Evolutionary conservation across 1,140 invertebrate genomes (phyloP).

Genomic region (Tenebrio molitor): DNA sequence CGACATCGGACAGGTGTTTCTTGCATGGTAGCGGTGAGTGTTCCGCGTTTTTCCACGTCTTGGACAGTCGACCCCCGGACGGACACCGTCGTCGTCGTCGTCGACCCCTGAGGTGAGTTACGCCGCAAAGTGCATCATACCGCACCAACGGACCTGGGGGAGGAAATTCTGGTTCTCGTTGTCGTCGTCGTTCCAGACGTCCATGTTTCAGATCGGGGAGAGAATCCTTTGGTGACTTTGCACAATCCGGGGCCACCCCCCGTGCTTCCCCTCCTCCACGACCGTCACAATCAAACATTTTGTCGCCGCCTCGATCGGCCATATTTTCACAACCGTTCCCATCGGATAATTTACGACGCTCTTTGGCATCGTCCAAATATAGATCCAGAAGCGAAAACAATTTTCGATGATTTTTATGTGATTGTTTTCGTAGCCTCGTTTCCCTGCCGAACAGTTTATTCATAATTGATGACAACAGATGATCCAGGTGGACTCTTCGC

Average conservation of each 20-base stretch:
- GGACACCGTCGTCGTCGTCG: no score
- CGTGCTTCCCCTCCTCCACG: no score
- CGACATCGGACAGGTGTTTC: no score
- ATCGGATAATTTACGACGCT: slow-evolving; percentile 27
- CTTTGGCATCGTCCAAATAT: slow-evolving; percentile 6
- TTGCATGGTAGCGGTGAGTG: slow-evolving; percentile 13
- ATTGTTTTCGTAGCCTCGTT: slow-evolving; percentile 20
- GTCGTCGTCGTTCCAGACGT: no score
- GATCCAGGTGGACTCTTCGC: background rate
- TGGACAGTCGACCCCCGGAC: no score
- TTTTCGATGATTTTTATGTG: slow-evolving; percentile 33
- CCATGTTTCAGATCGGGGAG: no score
- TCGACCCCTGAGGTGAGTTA: no score
- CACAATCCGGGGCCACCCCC: no score
- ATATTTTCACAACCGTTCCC: background rate
- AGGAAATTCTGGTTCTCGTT: no score
- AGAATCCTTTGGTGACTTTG: no score
- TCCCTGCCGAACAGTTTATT: background rate
- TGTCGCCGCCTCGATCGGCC: background rate
- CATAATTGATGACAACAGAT: background rate
- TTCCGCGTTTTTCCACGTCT: background rate
- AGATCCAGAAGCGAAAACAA: slow-evolving; percentile 30
- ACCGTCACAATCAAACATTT: background rate
- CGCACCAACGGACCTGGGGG: no score
- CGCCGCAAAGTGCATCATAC: no score